Evolutionary conservation across 2,888 invertebrate species (phyloP).

Genomic region (Patella caerulea): DNA sequence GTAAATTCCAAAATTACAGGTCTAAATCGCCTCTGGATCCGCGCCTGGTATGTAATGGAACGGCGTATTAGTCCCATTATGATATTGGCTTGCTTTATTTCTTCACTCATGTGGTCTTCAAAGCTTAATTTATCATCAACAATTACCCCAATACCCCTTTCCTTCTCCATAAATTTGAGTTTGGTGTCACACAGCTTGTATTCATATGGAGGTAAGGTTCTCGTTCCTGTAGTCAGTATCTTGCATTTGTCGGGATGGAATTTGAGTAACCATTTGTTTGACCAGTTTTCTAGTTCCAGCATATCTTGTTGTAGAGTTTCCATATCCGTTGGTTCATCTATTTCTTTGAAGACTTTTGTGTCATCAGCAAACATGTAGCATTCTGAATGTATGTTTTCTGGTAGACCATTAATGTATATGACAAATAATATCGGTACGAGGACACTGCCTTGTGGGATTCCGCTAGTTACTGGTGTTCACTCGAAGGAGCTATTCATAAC

Average conservation of each 20-base stretch:
- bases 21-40: no score
- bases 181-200: neutral
- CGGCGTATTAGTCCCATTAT: conserved; percentile 19
- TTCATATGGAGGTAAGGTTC: neutral
- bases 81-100: conserved; percentile 14
- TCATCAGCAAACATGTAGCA: conserved; percentile 31
- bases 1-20: no score
- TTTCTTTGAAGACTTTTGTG: conserved; percentile 20
- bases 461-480: neutral
- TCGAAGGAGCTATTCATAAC: neutral
- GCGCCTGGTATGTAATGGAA: neutral
- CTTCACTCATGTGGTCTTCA: conserved; percentile 5
- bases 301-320: neutral
- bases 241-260: no score
- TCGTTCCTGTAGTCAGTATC: no score
- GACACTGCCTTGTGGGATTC: conserved; percentile 19
- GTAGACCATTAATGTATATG: neutral
- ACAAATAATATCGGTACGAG: conserved; percentile 33
- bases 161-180: conserved; percentile 5
- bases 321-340: neutral
- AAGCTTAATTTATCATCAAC: conserved; percentile 24
- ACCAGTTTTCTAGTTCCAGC: conserved; percentile 22
- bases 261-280: conserved; percentile 22
- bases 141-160: conserved; percentile 23
- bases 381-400: conserved; percentile 15